These are phyloP conservation scores for Drosophila cardini DNA, from an alignment of 1,140 invertebrate genomes.

Conservation along the genomic window DNA sequence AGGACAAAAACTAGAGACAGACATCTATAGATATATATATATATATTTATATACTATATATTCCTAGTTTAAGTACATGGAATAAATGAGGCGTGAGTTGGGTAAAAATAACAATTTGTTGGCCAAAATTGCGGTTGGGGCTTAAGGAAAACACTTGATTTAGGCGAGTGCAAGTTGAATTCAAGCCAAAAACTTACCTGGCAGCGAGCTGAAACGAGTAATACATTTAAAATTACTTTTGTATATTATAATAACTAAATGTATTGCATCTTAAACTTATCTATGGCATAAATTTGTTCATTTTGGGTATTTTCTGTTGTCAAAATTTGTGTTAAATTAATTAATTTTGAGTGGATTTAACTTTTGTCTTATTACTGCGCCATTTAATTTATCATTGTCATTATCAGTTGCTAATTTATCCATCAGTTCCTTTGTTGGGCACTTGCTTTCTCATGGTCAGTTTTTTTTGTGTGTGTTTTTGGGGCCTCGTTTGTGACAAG, in stretches of 20 bases:
- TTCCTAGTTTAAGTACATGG: conserved; percentile 5
- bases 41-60: conserved; percentile 14
- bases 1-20: conserved; percentile 18
- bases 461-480: conserved; percentile 16
- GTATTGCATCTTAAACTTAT: not conserved
- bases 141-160: conserved; percentile 11
- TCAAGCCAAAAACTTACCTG: conserved; percentile 44
- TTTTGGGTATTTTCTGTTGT: conserved; percentile 1
- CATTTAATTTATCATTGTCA: conserved; percentile 67
- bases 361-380: conserved; percentile 20
- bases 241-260: not conserved
- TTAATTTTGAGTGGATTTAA: conserved; percentile 19
- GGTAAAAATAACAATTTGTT: conserved; percentile 15
- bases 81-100: conserved; percentile 31
- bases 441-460: conserved; percentile 9
- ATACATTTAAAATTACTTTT: not conserved
- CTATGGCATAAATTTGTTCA: not conserved
- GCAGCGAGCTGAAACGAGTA: not conserved
- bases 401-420: conserved; percentile 59
- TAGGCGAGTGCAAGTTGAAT: conserved; percentile 8
- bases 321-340: conserved; percentile 26
- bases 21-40: conserved; percentile 31
- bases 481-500: conserved; percentile 1
- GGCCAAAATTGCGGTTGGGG: conserved; percentile 49
- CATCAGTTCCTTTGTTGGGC: conserved; percentile 28